These are phyloP conservation scores for Anthopleura xanthogrammica DNA, from an alignment of 92 coral and sea anemone species.

Conservation along the genomic window DNA sequence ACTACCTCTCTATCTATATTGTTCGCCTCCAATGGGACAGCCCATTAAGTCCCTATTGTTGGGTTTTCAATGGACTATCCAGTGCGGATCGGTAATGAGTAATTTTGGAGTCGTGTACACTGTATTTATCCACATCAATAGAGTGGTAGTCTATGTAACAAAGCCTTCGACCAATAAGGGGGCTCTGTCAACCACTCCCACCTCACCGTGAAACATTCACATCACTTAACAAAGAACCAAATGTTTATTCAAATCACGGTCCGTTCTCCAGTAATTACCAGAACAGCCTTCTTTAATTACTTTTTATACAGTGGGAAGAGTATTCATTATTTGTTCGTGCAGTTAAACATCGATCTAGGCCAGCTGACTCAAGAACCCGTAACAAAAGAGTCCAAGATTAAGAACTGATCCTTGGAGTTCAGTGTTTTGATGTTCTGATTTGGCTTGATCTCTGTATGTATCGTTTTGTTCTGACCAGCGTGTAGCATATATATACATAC, in stretches of 20 bases:
- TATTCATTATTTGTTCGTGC: conserved; percentile 17
- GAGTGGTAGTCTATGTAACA: not conserved
- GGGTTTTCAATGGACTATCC: conserved; percentile 11
- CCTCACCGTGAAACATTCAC: not conserved
- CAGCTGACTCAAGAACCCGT: not conserved
- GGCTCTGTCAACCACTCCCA: conserved; percentile 22
- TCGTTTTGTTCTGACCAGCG: not conserved
- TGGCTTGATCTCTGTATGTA: not conserved
- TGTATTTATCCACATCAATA: conserved; percentile 23
- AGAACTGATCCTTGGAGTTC: not conserved
- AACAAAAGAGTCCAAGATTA: not conserved
- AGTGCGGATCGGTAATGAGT: conserved; percentile 25
- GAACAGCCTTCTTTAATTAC: not conserved
- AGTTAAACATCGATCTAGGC: not conserved
- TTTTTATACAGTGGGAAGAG: not conserved
- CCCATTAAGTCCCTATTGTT: conserved; percentile 30
- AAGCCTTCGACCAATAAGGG: not conserved
- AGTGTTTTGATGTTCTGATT: not conserved
- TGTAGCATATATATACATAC: not conserved
- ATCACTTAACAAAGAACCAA: conserved; percentile 15
- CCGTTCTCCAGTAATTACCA: conserved; percentile 15
- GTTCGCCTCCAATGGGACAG: conserved; percentile 17
- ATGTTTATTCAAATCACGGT: conserved; percentile 12
- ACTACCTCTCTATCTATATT: conserved; percentile 31
- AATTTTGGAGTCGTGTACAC: conserved; percentile 15